Base-by-base conservation (phyloP, 2,888 invertebrate species). In the Margaritifera margaritifera region DNA sequence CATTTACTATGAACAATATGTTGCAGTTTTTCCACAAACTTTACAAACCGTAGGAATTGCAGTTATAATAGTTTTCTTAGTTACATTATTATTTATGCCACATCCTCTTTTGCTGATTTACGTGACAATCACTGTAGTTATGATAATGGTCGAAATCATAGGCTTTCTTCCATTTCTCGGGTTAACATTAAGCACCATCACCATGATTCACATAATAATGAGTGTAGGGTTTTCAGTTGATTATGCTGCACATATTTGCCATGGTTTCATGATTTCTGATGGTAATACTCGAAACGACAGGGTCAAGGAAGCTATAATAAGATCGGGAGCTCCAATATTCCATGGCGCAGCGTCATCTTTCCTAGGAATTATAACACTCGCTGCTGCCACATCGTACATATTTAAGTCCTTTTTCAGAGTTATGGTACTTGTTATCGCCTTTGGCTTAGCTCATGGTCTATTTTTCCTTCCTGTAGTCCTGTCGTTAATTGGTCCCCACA, bases 191-290 rank as follows among this genome's bases (percentile, higher is more conserved):
- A 85, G 84, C 71, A 81, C 84, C 22, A 77, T 87, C 25, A 86
- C 86, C 42, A 86, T 85, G 81, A 84, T 87, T 27, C 84, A 86
- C 68, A 71, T 87, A 11, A 81, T 87, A 54, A 85, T 87, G 80
- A 83, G 83, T 57, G 82, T 87, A 20, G 87, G 86, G 1, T 86
- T 87, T 75, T 84, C 85, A 50, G 85, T 86, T 8, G 87, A 86
- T 65, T 84, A 80, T 70, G 78, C 79, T 55, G 83, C 81, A 11
- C 84, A 85, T 69, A 78, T 85, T 11, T 81, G 81, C 50, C 79
- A 83, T 61, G 84, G 78, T 8, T 85, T 74, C 70, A 78, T 83
- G 69, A 64, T 72, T 18, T 69, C 75, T 4, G 66, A 74, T 1
- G 65, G 72, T 18, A 50, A 31, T 25, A 63, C 66, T 27, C 61